A percentile compares a stretch with the other conserved stretches of the same genome.
Conservation (phyloP, 2,888 invertebrate genomes). For the Ametastegia equiseti region DNA sequence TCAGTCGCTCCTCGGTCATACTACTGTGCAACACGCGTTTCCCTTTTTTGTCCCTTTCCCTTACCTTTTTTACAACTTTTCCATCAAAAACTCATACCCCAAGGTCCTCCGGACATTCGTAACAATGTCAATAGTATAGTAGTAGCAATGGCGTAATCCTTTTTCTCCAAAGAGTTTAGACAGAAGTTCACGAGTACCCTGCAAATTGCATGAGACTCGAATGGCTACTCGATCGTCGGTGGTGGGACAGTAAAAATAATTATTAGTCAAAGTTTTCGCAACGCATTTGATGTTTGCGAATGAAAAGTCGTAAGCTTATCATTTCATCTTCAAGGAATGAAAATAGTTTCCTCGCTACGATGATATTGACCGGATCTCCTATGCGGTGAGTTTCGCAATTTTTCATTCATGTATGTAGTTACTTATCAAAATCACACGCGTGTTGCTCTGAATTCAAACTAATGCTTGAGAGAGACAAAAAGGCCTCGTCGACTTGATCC, state of each 20-base stretch:
- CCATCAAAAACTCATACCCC: background rate
- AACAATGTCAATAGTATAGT: background rate
- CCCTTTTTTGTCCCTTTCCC: background rate
- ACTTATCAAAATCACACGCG: background rate
- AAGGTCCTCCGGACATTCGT: background rate
- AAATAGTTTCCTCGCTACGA: conserved; percentile 51
- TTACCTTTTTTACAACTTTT: background rate
- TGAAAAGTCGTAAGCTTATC: background rate
- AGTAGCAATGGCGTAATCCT: background rate
- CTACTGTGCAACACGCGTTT: conserved; percentile 23
- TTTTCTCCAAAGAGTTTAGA: background rate
- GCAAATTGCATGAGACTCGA: background rate
- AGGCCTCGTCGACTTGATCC: too few relatives aligned
- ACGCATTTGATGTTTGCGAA: background rate
- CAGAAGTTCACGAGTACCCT: background rate
- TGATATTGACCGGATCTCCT: conserved; percentile 54
- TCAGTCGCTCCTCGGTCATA: conserved; percentile 42
- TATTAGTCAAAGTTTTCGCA: background rate
- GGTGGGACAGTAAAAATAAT: background rate
- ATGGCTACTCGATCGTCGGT: background rate
- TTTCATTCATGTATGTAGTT: background rate
- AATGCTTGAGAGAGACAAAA: too few relatives aligned
- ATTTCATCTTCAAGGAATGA: background rate
- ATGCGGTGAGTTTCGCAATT: conserved; percentile 56
- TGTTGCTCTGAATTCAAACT: background rate